These are phyloP conservation scores for Mustelus asterias DNA, from an alignment of 2,113 vertebrate species.

Conservation along the genomic window DNA sequence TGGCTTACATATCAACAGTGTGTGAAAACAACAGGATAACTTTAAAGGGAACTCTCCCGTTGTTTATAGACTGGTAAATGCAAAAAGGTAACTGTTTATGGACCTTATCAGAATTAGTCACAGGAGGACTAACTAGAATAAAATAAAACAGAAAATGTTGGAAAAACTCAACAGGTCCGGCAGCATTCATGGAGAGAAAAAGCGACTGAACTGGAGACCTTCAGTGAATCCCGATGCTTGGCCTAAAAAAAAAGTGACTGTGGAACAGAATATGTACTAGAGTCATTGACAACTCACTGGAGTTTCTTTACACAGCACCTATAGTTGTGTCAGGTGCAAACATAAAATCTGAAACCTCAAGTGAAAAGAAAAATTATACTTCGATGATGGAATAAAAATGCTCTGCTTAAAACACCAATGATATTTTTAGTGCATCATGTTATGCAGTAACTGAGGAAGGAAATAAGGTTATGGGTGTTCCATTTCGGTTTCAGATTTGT, in stretches of 20 bases:
- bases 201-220: neutral
- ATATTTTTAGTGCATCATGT: too few species aligned
- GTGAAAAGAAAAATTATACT: too few species aligned
- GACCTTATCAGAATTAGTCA: neutral
- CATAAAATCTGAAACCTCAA: too few species aligned
- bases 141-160: too few species aligned
- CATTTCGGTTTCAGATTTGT: neutral
- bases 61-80: neutral
- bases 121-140: neutral
- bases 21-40: neutral
- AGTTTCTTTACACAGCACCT: neutral
- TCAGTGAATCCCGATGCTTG: too few species aligned
- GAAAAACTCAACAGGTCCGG: too few species aligned
- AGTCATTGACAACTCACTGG: neutral
- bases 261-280: neutral
- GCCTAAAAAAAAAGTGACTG: neutral
- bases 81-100: neutral
- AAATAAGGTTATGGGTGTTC: neutral
- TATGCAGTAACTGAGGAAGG: neutral
- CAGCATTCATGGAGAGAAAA: too few species aligned
- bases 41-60: neutral
- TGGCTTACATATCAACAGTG: neutral
- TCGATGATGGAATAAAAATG: too few species aligned
- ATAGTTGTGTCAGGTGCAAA: too few species aligned
- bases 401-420: too few species aligned